A percentile compares a stretch with the other conserved stretches of the same genome.
phyloP scores from a whole-genome alignment of 2,797 vertebrate genomes.

The Diglossa cyanea region DNA sequence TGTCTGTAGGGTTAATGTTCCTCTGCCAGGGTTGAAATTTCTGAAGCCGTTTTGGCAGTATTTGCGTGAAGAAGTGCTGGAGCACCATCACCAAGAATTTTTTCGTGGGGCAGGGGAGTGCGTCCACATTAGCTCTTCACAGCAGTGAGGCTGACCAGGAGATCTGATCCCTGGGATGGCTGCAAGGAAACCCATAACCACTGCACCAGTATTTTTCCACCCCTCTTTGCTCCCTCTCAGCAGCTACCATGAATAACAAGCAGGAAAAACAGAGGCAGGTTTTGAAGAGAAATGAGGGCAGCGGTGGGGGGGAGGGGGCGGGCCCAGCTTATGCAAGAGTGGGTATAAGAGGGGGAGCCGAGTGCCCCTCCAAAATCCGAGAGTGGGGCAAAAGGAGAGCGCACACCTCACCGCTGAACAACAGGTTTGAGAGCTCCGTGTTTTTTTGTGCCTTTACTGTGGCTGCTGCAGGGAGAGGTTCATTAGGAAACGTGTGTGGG shows the following conservation, averaged over 20 bases:
- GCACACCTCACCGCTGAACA: background rate
- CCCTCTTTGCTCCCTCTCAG: slow-evolving; percentile 19
- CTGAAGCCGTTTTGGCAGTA: background rate
- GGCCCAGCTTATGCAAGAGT: slow-evolving; percentile 26
- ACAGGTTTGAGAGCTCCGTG: slow-evolving; percentile 26
- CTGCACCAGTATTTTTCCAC: slow-evolving; percentile 15
- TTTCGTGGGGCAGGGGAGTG: accelerated
- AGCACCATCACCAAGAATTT: background rate
- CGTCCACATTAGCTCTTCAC: background rate
- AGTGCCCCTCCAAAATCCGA: background rate
- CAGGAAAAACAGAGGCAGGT: slow-evolving; percentile 64
- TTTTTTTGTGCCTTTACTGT: background rate
- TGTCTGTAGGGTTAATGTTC: background rate
- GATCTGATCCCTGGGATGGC: background rate
- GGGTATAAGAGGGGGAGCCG: background rate
- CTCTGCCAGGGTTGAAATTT: background rate
- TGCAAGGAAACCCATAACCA: background rate
- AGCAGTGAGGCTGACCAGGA: background rate
- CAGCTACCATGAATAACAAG: slow-evolving; percentile 51
- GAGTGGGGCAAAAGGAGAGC: background rate
- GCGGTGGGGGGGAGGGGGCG: background rate
- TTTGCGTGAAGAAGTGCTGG: background rate
- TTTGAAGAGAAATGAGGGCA: slow-evolving; percentile 54
- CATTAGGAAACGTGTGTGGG: accelerated
- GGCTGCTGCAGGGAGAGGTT: background rate